These are phyloP conservation scores for Bombus terrestris DNA, from an alignment of 1,140 invertebrate species.

Conservation along the genomic window DNA sequence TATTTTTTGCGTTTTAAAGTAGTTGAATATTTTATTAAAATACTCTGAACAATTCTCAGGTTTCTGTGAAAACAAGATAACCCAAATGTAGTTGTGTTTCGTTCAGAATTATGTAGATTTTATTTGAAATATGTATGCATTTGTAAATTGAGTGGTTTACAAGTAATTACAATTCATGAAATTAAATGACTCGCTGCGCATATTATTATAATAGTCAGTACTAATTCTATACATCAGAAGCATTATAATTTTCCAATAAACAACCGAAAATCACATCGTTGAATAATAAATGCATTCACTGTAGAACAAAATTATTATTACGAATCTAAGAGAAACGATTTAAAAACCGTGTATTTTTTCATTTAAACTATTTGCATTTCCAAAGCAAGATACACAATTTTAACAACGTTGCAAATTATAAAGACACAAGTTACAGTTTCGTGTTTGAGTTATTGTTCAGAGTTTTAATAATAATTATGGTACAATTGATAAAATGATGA, in stretches of 20 bases:
- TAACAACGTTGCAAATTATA: too few relatives aligned
- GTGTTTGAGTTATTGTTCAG: too few relatives aligned
- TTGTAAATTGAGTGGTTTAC: not conserved
- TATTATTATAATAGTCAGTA: conserved; percentile 1
- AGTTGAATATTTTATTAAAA: too few relatives aligned
- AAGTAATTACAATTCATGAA: not conserved
- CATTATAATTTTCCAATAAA: not conserved
- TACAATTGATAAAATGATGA: too few relatives aligned
- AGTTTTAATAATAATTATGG: too few relatives aligned
- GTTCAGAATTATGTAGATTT: not conserved
- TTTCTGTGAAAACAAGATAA: not conserved
- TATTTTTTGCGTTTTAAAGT: too few relatives aligned
- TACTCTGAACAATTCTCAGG: too few relatives aligned
- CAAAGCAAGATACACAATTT: too few relatives aligned
- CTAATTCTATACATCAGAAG: not conserved
- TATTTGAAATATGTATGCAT: not conserved
- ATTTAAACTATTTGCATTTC: not conserved
- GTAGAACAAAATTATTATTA: not conserved
- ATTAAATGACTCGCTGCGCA: not conserved
- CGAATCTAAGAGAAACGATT: not conserved
- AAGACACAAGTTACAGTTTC: too few relatives aligned
- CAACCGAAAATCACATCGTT: not conserved
- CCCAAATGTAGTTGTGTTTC: not conserved
- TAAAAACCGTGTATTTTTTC: not conserved
- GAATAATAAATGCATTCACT: not conserved